Base-by-base conservation (phyloP, 2,888 invertebrate genomes). In the Macrosiphum euphorbiae region DNA sequence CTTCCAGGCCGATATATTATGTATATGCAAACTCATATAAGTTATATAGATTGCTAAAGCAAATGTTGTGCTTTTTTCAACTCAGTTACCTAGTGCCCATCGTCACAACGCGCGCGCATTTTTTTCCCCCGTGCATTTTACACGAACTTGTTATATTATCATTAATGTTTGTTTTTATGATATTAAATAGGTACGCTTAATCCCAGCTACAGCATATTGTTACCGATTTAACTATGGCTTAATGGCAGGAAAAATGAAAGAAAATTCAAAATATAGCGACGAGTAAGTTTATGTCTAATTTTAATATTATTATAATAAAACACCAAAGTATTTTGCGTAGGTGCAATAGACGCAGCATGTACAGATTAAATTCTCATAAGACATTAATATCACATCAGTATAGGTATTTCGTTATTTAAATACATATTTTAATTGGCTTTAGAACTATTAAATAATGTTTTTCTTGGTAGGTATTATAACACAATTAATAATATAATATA, bases 71-170 rank as follows among this genome's bases (percentile, higher is more conserved):
- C 41, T 61, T 92, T 92, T 90, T 84, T 47, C 61, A 28, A 52
- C 41, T 94, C 90, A 94, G 94, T 94, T 94, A 94, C 94, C 94
- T 90, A 94, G 94, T 94, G 94, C 86, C 94, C 94, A 61, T 61
- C 85, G 85, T 47, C 90, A 47, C 52, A 24, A 47, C 89, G 67
- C 44, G 41, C 55, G 84, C 58, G 47, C 89, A n/a, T 91, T 92
- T 86, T 92, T 86, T 92, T 61, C n/a, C n/a, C 11, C 52, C 28
- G 20, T 41, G 16, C 47, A 87, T 28, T 47, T 87, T 47, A 52
- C 20, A n/a, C 16, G n/a, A 47, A 44, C 47, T 28, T 47, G 11
- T 50, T 87, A 28, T 50, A 28, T 87, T 44, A 28, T 47, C 50
- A 87, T n/a, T 87, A 1, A 16, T 87, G 16, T 41, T 86, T 55